Evolutionary conservation across 2,113 vertebrate genomes (phyloP).

Genomic region (Phylloscopus whistleri): DNA sequence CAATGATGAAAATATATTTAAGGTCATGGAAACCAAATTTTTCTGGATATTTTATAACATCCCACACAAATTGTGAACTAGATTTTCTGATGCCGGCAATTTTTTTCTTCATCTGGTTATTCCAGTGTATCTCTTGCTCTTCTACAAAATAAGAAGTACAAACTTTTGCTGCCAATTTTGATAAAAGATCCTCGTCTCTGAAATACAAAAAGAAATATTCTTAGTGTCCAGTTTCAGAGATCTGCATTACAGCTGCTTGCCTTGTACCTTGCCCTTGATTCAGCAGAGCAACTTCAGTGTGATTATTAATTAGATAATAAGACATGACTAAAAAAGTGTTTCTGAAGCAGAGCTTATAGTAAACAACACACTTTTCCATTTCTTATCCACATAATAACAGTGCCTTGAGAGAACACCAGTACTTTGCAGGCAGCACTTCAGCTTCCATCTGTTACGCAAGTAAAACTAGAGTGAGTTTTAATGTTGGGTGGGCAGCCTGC

Average conservation of each 20-base stretch:
- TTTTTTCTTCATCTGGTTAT: neutral
- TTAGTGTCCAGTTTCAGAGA: neutral
- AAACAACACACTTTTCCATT: neutral
- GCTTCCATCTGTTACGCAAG: neutral
- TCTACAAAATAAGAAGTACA: neutral
- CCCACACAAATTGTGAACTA: neutral
- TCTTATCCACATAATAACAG: neutral
- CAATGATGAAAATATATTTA: neutral
- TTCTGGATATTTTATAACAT: neutral
- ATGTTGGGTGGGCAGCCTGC: accelerated
- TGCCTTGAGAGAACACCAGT: neutral
- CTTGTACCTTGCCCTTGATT: neutral
- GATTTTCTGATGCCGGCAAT: neutral
- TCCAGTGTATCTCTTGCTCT: neutral
- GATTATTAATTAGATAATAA: neutral
- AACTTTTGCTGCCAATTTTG: neutral
- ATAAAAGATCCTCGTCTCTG: neutral
- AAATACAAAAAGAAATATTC: neutral
- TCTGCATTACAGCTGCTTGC: neutral
- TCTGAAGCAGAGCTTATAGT: neutral
- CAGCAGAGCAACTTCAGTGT: neutral
- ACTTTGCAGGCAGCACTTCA: neutral
- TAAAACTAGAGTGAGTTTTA: neutral
- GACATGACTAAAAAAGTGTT: neutral
- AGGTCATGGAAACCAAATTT: neutral